Evolutionary conservation across 2,888 invertebrate genomes (phyloP), one percentile per base, ranked within the genome.

Genomic region (Sinohyriopsis cumingii): DNA sequence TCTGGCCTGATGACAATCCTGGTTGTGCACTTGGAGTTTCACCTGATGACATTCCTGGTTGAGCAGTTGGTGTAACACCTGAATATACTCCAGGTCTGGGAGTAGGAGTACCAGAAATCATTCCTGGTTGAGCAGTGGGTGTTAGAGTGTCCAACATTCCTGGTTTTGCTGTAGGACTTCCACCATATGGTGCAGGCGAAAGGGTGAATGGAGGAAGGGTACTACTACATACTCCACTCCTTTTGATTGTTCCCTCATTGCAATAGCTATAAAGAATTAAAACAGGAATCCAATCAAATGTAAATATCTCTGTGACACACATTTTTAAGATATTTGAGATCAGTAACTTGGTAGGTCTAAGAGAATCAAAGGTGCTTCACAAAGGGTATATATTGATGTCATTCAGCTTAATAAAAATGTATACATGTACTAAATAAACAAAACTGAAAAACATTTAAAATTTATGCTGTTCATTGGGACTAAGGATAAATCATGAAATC

Each of bases 231-330:
- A 80, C 79, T 7, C 89, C 89, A 54, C 82, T 81, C 60, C 89
- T 86, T 53, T 82, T 80, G 20, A 88, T 74, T 24, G 83, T 73
- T 45, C 87, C 84, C 33, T 82, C 81, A 45, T 86, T 83, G 72
- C 90, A 89, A 73, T 82, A 87, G 72, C 89, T 85, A 79, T 19
- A 74, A 73, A 67, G 24, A 65, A 67, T 67, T 54, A 18, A 54
- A 9, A 66, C 28, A 7, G 45, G 55, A 68, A 63, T 28, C 54
- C 20, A 33, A 53, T 22, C 9, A 45, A 45, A 45, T 15, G 2
- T 45, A 45, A 12, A 45, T 15, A 12, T 33, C 33, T 33, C 9
- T 33, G 7, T 9, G 7, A 33, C 0, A 33, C 1, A 9, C 33
- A 7, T 7, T 33, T 33, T 9, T 33, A 33, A 9, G 7, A 33